Conservation (phyloP, 2,888 invertebrate genomes). For the Cheilosia variabilis region DNA sequence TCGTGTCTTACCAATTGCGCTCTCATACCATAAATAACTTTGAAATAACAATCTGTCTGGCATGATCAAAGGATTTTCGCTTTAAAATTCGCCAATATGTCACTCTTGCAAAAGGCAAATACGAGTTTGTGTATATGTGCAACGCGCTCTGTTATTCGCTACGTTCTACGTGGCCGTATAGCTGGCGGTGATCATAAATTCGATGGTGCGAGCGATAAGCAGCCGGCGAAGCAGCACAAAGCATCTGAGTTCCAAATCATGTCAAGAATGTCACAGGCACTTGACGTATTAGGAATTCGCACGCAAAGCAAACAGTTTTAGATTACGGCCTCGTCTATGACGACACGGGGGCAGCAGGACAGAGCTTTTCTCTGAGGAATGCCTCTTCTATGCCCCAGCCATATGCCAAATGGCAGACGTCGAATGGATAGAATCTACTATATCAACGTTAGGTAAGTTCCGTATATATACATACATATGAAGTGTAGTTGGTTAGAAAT, state of each 20-base stretch:
- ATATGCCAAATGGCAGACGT: constrained; percentile 46
- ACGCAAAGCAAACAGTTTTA: constrained; percentile 65
- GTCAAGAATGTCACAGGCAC: constrained; percentile 71
- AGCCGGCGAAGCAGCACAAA: constrained; percentile 48
- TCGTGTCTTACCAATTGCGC: constrained; percentile 43
- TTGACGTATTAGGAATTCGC: constrained; percentile 71
- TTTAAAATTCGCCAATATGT: constrained; percentile 71
- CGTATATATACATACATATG: constrained; percentile 12
- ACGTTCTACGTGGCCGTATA: constrained; percentile 2
- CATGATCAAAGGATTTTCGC: constrained; percentile 71
- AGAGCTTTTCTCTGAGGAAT: constrained; percentile 38
- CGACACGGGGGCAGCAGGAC: constrained; percentile 50
- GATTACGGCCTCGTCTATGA: constrained; percentile 49
- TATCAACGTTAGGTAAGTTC: neutral
- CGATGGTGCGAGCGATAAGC: constrained; percentile 67
- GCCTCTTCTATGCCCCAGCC: constrained; percentile 23
- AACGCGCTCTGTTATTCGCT: constrained; percentile 35
- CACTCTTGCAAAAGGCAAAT: constrained; percentile 55
- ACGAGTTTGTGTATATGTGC: constrained; percentile 16
- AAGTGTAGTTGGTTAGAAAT: constrained; percentile 65
- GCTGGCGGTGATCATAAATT: constrained; percentile 65
- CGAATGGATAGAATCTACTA: constrained; percentile 14
- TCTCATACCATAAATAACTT: constrained; percentile 69
- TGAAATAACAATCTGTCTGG: constrained; percentile 70
- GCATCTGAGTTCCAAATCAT: constrained; percentile 67